Base-by-base conservation (phyloP, 2,113 vertebrate species). In the Apodemus speciosus region DNA sequence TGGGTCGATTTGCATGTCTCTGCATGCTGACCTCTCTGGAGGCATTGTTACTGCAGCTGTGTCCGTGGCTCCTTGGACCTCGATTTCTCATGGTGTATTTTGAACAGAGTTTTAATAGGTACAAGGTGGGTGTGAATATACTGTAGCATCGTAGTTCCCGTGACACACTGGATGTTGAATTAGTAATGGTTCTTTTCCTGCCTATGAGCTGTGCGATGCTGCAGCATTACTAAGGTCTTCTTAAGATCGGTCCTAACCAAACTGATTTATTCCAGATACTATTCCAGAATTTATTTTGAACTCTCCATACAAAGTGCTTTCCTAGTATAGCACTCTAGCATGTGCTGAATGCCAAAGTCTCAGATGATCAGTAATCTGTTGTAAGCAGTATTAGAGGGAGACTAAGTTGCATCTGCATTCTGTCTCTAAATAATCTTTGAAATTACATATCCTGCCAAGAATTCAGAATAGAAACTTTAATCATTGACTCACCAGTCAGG, bases 381-480 rank as follows among this genome's bases (percentile, higher is more conserved):
- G 5, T 80, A 69, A 93, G 51, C 91, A 85, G 90, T 91, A 46
- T 93, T 49, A 79, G 83, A 62, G 90, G 85, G 69, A 66, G 93
- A 32, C 1, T 86, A 46, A 94, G 73, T 68, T 87, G 58, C 38
- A 58, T 88, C 38, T 71, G 77, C 86, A 92, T 90, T n/a, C 86
- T 79, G 46, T 92, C 86, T 46, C 69, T 46, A 92, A 90, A 88
- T 90, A n/a, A 91, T 92, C 66, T 49, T 90, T 92, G 87, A 93
- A 89, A 93, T 83, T 27, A 38, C 16, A 13, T 71, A 4, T 83
- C 35, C 76, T 94, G 53, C 92, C 38, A 88, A 38, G 20, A n/a
- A 94, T 93, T 94, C 49, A 90, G 73, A 92, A 73, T 90, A 35
- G 79, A 94, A 93, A n/a, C 62, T 88, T 68, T 85, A 76, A 85